Conservation (phyloP, 2,113 vertebrate genomes). For the Coryphaenoides rupestris region DNA sequence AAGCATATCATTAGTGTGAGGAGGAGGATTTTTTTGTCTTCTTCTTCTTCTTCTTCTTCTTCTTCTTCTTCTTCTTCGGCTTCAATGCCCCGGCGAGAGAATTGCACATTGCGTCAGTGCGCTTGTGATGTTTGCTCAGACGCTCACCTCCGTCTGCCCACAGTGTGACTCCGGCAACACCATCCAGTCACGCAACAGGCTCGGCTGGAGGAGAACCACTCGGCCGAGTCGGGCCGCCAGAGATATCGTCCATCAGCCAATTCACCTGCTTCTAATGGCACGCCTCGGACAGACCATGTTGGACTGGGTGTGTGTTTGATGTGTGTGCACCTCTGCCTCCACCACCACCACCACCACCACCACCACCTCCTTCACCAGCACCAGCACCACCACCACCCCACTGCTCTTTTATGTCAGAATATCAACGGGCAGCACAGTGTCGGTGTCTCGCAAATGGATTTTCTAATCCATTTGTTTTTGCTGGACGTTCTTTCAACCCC, state of each 20-base stretch:
- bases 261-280: constrained; percentile 63
- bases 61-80: too few relatives aligned
- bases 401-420: constrained; percentile 55
- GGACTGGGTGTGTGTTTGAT: constrained; percentile 52
- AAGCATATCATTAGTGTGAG: background rate
- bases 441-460: constrained; percentile 62
- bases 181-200: constrained; percentile 37
- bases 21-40: too few relatives aligned
- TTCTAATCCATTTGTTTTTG: constrained; percentile 70
- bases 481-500: constrained; percentile 57
- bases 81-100: too few relatives aligned
- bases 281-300: constrained; percentile 38
- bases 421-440: constrained; percentile 56
- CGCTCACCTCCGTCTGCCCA: constrained; percentile 15
- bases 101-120: too few relatives aligned
- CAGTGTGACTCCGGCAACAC: constrained; percentile 59
- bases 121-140: constrained; percentile 14
- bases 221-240: constrained; percentile 24
- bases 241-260: constrained; percentile 60
- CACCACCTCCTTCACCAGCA: constrained; percentile 36
- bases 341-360: constrained; percentile 19
- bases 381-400: constrained; percentile 25
- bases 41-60: too few relatives aligned
- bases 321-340: constrained; percentile 44
- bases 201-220: constrained; percentile 49